A percentile compares a stretch with the other conserved stretches of the same genome.
Conservation (phyloP, 2,888 invertebrate genomes). For the Lithophane socia region DNA sequence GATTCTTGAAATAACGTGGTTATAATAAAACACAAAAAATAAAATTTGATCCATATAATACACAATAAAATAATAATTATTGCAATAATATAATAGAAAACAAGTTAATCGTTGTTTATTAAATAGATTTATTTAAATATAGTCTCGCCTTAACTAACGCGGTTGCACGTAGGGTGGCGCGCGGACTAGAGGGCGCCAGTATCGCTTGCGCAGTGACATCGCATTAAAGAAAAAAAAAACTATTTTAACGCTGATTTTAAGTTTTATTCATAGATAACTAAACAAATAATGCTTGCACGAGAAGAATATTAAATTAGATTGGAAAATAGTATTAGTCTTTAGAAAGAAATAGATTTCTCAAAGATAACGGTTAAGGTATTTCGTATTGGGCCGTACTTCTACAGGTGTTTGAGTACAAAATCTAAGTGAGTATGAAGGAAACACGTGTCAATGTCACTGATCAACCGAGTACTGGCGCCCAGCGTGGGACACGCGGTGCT, state of each 20-base stretch:
- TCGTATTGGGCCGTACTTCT: background rate
- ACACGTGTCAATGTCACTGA: conserved; percentile 27
- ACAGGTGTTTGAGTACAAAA: background rate
- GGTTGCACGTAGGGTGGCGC: conserved; percentile 76
- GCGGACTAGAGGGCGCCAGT: conserved; percentile 82
- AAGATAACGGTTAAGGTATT: background rate
- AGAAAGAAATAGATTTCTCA: background rate
- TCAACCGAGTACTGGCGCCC: conserved; percentile 64
- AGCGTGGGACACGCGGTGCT: conserved; percentile 74
- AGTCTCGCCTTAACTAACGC: conserved; percentile 75
- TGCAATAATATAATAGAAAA: conserved; percentile 79
- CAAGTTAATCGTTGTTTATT: conserved; percentile 83
- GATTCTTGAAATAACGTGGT: background rate
- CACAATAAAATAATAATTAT: conserved; percentile 85
- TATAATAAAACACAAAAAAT: conserved; percentile 70
- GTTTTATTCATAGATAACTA: background rate
- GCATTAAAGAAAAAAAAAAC: background rate
- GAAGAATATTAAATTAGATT: background rate
- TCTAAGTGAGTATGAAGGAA: no score
- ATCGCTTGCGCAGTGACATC: conserved; percentile 43
- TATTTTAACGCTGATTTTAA: no score
- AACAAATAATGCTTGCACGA: background rate
- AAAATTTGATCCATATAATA: conserved; percentile 86
- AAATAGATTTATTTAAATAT: conserved; percentile 80
- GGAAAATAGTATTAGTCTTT: background rate